These are phyloP conservation scores for Marronus borbonicus DNA, from an alignment of 2,888 invertebrate genomes.

Conservation along the genomic window DNA sequence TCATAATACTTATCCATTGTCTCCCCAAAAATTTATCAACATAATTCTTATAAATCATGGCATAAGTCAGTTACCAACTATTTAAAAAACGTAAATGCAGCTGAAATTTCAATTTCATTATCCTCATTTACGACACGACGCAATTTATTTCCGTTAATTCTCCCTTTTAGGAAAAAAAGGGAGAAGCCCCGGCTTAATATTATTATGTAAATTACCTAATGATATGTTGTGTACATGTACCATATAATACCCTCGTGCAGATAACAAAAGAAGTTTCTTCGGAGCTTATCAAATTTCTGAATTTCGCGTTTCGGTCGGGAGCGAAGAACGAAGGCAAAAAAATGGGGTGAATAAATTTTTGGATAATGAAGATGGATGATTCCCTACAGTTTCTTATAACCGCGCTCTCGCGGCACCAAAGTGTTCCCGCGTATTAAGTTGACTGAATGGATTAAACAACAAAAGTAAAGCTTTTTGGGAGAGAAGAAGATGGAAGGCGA, in stretches of 20 bases:
- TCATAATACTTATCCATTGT: not conserved
- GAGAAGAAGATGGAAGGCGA: no score
- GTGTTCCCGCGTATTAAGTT: constrained; percentile 24
- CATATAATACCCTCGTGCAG: constrained; percentile 5
- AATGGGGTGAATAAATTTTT: constrained; percentile 43
- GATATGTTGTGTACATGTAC: constrained; percentile 32
- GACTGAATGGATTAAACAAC: constrained; percentile 28
- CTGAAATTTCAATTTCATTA: constrained; percentile 15
- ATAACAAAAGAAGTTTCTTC: constrained; percentile 36
- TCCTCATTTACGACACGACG: not conserved
- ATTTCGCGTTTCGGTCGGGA: not conserved
- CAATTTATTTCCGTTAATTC: constrained; percentile 24
- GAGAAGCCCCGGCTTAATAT: constrained; percentile 7
- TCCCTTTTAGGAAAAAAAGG: not conserved
- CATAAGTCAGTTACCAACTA: not conserved
- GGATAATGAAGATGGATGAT: constrained; percentile 46
- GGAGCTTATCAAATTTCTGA: constrained; percentile 33
- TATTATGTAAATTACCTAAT: constrained; percentile 35
- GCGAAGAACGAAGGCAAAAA: constrained; percentile 12
- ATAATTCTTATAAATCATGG: constrained; percentile 3
- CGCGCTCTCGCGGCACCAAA: constrained; percentile 13
- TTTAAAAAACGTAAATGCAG: not conserved
- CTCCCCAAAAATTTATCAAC: not conserved
- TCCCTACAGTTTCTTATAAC: constrained; percentile 22
- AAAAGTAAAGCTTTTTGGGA: not conserved